Evolutionary conservation across 2,888 invertebrate species (phyloP).

Genomic region (Hartigia nigra): DNA sequence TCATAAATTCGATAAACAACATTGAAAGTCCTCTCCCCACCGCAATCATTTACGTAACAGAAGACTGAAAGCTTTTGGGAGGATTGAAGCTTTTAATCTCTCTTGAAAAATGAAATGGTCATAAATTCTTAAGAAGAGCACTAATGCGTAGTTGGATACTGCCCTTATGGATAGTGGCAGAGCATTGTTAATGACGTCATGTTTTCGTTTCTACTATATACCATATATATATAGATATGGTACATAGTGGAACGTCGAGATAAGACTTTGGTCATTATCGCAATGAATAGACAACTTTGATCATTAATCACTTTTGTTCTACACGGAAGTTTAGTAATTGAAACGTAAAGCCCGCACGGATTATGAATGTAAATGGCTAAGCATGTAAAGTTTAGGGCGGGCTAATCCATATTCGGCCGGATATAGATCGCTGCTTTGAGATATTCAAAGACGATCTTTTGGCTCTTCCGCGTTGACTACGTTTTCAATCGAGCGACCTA

Average conservation of each 20-base stretch:
- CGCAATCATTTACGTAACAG: background rate
- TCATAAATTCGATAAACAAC: background rate
- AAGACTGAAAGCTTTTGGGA: background rate
- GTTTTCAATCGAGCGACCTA: background rate
- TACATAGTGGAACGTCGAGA: background rate
- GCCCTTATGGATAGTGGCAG: background rate
- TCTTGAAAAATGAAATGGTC: background rate
- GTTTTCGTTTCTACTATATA: background rate
- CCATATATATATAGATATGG: background rate
- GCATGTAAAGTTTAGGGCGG: background rate
- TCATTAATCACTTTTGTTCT: conserved; percentile 40
- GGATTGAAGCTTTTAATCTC: background rate
- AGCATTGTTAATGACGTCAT: background rate
- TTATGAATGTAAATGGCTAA: conserved; percentile 38
- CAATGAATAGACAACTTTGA: conserved; percentile 33
- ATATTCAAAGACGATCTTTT: background rate
- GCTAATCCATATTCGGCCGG: background rate
- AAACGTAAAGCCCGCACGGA: conserved; percentile 40
- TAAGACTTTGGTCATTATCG: background rate
- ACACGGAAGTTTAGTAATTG: conserved; percentile 28
- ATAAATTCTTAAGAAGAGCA: background rate
- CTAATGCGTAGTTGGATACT: background rate
- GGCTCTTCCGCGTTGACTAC: background rate
- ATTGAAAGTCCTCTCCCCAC: background rate
- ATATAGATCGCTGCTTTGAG: background rate